Evolutionary conservation across 1,140 invertebrate species (phyloP).

Genomic region (Apocrypta bakeri): DNA sequence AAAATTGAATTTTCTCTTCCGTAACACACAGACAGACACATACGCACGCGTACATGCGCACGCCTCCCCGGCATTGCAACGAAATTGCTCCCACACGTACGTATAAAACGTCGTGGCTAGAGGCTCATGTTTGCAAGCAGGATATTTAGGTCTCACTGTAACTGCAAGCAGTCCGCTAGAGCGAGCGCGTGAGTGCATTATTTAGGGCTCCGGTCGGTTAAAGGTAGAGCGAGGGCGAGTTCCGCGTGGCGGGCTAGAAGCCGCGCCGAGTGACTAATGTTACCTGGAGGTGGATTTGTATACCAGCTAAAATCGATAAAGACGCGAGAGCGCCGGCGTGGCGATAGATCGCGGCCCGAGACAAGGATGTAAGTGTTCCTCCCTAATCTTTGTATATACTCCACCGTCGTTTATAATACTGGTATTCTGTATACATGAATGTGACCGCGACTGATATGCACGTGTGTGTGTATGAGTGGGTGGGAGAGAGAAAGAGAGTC

Average conservation of each 20-base stretch:
- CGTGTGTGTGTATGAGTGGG: too few relatives aligned
- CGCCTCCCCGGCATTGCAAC: constrained; percentile 21
- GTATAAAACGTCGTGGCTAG: background rate
- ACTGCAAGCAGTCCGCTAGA: background rate
- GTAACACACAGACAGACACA: background rate
- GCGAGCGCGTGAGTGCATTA: background rate
- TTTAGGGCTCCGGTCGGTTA: background rate
- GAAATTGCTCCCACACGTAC: background rate
- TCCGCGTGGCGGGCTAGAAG: constrained; percentile 57
- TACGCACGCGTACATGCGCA: background rate
- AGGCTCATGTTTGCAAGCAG: background rate
- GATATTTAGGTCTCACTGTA: constrained; percentile 13
- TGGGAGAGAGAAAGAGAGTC: constrained; percentile 1
- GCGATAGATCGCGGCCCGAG: constrained; percentile 48
- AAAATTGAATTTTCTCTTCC: background rate
- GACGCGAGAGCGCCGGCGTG: constrained; percentile 25
- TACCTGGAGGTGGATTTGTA: constrained; percentile 66
- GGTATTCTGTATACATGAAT: too few relatives aligned
- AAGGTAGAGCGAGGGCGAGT: constrained; percentile 30
- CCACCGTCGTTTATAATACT: too few relatives aligned
- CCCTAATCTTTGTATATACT: constrained; percentile 21
- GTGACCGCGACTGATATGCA: too few relatives aligned
- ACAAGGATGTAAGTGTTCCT: constrained; percentile 42
- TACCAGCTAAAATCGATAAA: constrained; percentile 67
- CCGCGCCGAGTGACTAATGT: constrained; percentile 64